A percentile compares a stretch with the other conserved stretches of the same genome.
Conservation (phyloP, 2,888 invertebrate genomes). For the Perithous albicinctus region DNA sequence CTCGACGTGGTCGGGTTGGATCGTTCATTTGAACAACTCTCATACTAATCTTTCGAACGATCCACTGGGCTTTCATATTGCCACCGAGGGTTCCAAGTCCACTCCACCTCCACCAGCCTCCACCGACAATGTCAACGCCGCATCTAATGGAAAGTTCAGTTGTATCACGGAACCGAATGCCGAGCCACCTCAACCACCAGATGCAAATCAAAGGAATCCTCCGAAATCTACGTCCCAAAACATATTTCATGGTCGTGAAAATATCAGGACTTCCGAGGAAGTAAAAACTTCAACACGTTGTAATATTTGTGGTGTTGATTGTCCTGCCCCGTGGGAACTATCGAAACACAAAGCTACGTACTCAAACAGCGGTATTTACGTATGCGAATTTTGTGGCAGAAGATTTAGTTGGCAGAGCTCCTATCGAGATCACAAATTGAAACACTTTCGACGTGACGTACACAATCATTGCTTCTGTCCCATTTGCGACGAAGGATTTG, state of each 20-base stretch:
- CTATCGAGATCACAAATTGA: slow-evolving; percentile 53
- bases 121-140: neutral
- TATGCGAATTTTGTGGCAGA: slow-evolving; percentile 64
- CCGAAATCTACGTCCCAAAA: neutral
- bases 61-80: slow-evolving; percentile 41
- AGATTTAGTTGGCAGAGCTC: slow-evolving; percentile 51
- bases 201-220: neutral
- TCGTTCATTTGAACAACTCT: slow-evolving; percentile 70
- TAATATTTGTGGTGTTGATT: slow-evolving; percentile 56
- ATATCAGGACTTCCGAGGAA: neutral
- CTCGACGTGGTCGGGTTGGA: slow-evolving; percentile 40
- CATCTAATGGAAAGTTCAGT: neutral
- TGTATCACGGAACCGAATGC: neutral
- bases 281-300: neutral
- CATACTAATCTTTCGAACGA: slow-evolving; percentile 54
- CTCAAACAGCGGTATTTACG: slow-evolving; percentile 60
- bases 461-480: slow-evolving; percentile 46
- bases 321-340: slow-evolving; percentile 36
- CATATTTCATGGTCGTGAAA: neutral
- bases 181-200: neutral
- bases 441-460: slow-evolving; percentile 57
- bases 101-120: too few relatives aligned
- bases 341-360: slow-evolving; percentile 58
- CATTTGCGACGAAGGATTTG: slow-evolving; percentile 67
- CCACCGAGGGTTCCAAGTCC: slow-evolving; percentile 22